Conservation (phyloP, 1,140 invertebrate genomes). For the Heliothis virescens region DNA sequence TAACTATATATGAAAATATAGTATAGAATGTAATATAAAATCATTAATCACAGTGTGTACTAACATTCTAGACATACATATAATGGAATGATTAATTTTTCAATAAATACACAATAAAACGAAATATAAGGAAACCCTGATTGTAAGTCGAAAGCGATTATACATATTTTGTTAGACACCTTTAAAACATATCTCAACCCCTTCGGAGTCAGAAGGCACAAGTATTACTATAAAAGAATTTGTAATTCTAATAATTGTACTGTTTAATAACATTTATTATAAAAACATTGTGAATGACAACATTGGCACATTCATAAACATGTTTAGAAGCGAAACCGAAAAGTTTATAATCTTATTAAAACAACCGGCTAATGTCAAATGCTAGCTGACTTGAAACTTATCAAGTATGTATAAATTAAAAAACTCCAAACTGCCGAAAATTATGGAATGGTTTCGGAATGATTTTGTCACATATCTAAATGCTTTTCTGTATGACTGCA, state of each 20-base stretch:
- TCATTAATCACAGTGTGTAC: conserved; percentile 80
- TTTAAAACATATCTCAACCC: conserved; percentile 65
- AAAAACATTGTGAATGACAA: conserved; percentile 48
- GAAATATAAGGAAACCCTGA: conserved; percentile 59
- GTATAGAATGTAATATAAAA: conserved; percentile 68
- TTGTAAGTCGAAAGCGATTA: conserved; percentile 55
- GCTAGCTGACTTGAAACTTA: conserved; percentile 58
- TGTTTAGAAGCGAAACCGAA: conserved; percentile 32
- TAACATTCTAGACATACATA: conserved; percentile 71
- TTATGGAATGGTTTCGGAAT: conserved; percentile 42
- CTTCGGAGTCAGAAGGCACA: conserved; percentile 77
- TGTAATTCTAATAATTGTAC: conserved; percentile 66
- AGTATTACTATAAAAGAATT: conserved; percentile 60
- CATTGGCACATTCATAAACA: conserved; percentile 60
- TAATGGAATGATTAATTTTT: conserved; percentile 76
- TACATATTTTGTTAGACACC: conserved; percentile 65
- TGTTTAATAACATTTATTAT: conserved; percentile 56
- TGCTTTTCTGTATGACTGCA: conserved; percentile 1
- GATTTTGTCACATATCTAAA: conserved; percentile 7
- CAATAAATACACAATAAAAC: conserved; percentile 68
- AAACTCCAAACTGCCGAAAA: conserved; percentile 8
- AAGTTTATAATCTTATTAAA: conserved; percentile 1
- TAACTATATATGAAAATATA: conserved; percentile 68
- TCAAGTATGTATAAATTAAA: conserved; percentile 27
- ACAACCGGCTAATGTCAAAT: conserved; percentile 51